Conservation (phyloP, 1,140 invertebrate species). For the Drosophila eugracilis region DNA sequence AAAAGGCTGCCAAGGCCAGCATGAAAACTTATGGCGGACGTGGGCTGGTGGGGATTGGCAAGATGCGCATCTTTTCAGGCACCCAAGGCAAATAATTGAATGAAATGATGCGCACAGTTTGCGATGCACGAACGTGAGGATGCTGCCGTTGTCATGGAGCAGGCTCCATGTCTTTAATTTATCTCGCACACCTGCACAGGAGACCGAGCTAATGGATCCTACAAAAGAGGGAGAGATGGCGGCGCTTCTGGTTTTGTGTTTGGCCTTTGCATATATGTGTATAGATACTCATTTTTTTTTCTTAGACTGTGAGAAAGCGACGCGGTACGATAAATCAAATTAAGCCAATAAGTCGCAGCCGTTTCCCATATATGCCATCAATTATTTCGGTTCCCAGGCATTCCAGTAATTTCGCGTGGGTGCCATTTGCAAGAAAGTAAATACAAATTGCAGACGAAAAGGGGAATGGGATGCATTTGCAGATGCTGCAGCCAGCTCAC, state of each 20-base stretch:
- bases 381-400: constrained; percentile 66
- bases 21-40: constrained; percentile 45
- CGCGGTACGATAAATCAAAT: constrained; percentile 67
- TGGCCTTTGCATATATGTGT: constrained; percentile 61
- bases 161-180: constrained; percentile 63
- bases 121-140: constrained; percentile 50
- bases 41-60: constrained; percentile 52
- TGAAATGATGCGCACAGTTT: constrained; percentile 50
- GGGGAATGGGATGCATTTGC: constrained; percentile 15
- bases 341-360: constrained; percentile 66
- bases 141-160: constrained; percentile 47
- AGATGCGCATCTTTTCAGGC: constrained; percentile 41
- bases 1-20: constrained; percentile 66
- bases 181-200: constrained; percentile 75
- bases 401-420: constrained; percentile 43
- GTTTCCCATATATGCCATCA: constrained; percentile 55
- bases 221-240: constrained; percentile 11
- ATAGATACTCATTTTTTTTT: neutral
- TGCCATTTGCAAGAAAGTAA: constrained; percentile 41
- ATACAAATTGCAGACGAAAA: constrained; percentile 29
- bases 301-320: constrained; percentile 57
- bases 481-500: constrained; percentile 33
- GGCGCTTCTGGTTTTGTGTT: constrained; percentile 68
- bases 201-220: constrained; percentile 41
- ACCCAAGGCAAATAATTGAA: constrained; percentile 53